Evolutionary conservation across 2,888 invertebrate species (phyloP).

Genomic region (Dynastes tityus): DNA sequence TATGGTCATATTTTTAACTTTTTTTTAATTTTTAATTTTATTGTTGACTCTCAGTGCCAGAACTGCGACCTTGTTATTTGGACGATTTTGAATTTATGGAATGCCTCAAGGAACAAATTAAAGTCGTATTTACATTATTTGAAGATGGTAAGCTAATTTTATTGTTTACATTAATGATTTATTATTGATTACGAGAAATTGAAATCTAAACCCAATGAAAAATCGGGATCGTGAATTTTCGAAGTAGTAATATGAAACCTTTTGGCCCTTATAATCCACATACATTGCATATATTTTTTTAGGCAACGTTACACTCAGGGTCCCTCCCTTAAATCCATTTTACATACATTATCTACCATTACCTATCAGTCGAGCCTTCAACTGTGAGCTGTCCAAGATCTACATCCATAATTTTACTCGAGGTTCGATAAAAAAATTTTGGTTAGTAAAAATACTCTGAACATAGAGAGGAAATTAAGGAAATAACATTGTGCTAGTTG

Average conservation of each 20-base stretch:
- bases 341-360: not conserved
- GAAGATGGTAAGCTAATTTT: not conserved
- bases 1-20: not conserved
- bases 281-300: not conserved
- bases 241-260: no score
- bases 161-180: not conserved
- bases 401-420: not conserved
- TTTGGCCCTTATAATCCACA: no score
- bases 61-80: not conserved
- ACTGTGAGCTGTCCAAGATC: not conserved
- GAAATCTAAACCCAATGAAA: no score
- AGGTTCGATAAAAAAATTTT: not conserved
- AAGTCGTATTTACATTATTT: not conserved
- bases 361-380: not conserved
- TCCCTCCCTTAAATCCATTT: slow-evolving; percentile 11
- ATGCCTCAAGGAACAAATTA: not conserved
- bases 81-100: not conserved
- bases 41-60: not conserved
- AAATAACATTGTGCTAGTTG: no score
- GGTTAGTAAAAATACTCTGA: not conserved
- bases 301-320: not conserved
- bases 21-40: not conserved
- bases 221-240: no score
- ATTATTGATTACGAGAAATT: no score
- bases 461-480: not conserved